Evolutionary conservation across 2,888 invertebrate genomes (phyloP).

Genomic region (Archips xylosteana): DNA sequence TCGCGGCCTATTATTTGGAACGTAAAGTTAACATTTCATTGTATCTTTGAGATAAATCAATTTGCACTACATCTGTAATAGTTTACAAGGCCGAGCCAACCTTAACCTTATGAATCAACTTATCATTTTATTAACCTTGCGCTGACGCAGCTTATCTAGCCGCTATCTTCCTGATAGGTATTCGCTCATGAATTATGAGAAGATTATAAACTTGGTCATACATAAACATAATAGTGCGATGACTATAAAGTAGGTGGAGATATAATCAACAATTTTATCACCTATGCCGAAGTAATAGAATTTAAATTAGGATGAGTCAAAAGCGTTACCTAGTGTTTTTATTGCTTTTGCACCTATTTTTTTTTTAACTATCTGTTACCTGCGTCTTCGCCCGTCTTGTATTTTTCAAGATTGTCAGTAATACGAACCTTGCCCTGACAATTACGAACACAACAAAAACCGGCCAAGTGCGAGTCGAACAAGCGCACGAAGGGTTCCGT

Average conservation of each 20-base stretch:
- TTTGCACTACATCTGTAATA: not conserved
- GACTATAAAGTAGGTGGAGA: not conserved
- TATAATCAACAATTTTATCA: not conserved
- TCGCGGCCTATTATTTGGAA: no score
- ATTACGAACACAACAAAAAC: no score
- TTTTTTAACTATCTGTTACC: no score
- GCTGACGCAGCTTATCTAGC: conserved; percentile 5
- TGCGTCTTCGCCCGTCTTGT: no score
- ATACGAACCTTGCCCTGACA: no score
- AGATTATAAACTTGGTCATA: conserved; percentile 9
- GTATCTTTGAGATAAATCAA: no score
- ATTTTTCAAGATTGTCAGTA: no score
- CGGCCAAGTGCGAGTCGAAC: no score
- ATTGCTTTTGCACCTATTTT: no score
- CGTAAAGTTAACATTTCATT: no score
- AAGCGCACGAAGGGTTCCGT: no score
- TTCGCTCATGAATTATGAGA: not conserved
- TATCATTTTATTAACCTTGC: conserved; percentile 27
- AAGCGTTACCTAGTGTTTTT: no score
- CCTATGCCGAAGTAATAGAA: not conserved
- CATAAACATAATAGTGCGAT: not conserved
- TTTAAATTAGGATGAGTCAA: not conserved
- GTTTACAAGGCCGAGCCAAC: conserved; percentile 27
- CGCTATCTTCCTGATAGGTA: not conserved
- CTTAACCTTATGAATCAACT: conserved; percentile 32